phyloP scores from a whole-genome alignment of 2,888 invertebrate genomes.

The Temnothorax unifasciatus region DNA sequence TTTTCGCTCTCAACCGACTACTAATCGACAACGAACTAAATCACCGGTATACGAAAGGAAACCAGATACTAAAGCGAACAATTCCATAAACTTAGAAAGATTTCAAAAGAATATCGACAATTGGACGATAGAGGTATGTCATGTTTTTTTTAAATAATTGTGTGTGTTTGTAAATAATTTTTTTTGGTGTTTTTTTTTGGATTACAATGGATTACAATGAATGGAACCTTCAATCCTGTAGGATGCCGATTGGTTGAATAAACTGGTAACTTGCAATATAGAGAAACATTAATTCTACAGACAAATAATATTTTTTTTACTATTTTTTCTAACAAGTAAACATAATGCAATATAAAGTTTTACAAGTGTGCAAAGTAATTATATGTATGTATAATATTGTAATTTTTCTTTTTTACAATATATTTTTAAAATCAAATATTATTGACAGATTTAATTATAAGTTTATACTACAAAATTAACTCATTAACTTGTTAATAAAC shows the following conservation, averaged over 20 bases:
- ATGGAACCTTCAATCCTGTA: neutral
- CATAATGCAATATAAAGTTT: neutral
- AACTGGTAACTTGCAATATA: neutral
- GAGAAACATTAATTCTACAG: neutral
- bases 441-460: neutral
- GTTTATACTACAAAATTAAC: neutral
- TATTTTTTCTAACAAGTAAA: neutral
- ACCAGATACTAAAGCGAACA: conserved; percentile 81
- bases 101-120: conserved; percentile 94
- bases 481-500: neutral
- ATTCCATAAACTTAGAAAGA: conserved; percentile 91
- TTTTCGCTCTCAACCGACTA: conserved; percentile 61
- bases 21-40: neutral
- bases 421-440: neutral
- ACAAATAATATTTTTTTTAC: neutral
- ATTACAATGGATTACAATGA: neutral
- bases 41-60: conserved; percentile 75
- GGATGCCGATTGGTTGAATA: neutral
- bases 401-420: neutral
- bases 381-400: neutral
- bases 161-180: neutral
- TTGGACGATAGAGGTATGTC: conserved; percentile 89
- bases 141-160: neutral
- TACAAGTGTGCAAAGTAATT: neutral
- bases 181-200: too few species aligned